Evolutionary conservation across 2,888 invertebrate species (phyloP).

Genomic region (Torymus aiolomorphi): DNA sequence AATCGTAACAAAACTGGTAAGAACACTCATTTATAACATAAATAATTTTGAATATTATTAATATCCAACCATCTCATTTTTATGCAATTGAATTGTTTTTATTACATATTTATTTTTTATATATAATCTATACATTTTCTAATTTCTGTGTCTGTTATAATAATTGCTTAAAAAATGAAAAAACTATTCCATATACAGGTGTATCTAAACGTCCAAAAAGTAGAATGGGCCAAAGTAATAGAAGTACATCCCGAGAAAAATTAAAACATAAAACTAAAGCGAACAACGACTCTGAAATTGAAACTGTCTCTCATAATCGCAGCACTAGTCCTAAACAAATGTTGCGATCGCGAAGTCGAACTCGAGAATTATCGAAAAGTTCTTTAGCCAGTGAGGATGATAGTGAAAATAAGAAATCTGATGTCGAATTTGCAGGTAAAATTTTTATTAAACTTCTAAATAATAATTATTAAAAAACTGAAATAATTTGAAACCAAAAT

Average conservation of each 20-base stretch:
- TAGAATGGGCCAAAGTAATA: conserved; percentile 8
- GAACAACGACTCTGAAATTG: conserved; percentile 21
- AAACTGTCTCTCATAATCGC: neutral
- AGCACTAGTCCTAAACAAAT: conserved; percentile 8
- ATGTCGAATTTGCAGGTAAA: conserved; percentile 25
- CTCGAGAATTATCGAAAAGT: conserved; percentile 19
- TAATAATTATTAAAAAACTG: no score
- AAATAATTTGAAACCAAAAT: neutral
- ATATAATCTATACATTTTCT: no score
- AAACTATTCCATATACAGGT: no score
- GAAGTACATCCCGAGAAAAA: neutral
- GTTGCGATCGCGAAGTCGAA: conserved; percentile 23
- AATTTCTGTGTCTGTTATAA: no score
- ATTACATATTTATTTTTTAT: no score
- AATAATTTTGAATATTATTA: no score
- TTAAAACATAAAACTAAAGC: neutral
- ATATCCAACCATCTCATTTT: no score
- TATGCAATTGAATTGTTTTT: no score
- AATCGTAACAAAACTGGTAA: conserved; percentile 12
- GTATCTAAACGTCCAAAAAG: neutral
- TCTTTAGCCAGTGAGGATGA: conserved; percentile 8
- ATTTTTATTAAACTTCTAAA: no score
- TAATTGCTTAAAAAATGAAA: no score
- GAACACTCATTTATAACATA: neutral
- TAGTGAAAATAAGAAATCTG: conserved; percentile 11